Evolutionary conservation across 2,797 vertebrate species (phyloP), one percentile per base, ranked within the genome.

Genomic region (Melanogrammus aeglefinus): DNA sequence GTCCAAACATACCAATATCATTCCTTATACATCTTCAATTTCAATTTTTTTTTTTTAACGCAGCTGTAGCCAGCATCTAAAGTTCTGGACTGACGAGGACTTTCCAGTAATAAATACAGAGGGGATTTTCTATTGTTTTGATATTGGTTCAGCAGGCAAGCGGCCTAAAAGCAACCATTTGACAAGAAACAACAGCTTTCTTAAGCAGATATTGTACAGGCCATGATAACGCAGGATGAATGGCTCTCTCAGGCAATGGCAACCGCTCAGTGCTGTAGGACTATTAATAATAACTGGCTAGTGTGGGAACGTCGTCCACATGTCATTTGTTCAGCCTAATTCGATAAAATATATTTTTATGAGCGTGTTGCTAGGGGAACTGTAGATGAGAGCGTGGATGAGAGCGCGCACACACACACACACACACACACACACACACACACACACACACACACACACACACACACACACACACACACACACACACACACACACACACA

Each of bases 101-200:
- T 81, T 73, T 76, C 47, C 35, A 41, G 79, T 72, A 77, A 79
- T 74, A 72, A 70, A 77, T 39, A 79, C n/a, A 4, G 35, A 73
- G 18, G 57, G 74, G 63, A 78, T 76, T 71, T 77, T 75, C 31
- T 31, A 71, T 72, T 81, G 31, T 78, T 71, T 73, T 77, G 29
- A 72, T 72, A 76, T 77, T 51, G 78, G 77, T 84, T 38, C 71
- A 80, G 41, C 13, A n/a, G 44, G 71, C 31, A 66, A 35, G 77
- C n/a, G 77, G 51, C 73, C 83, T 80, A 18, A 81, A 75, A 76
- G 66, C 72, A 79, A 35, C 74, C 81, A 76, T 76, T 44, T 71
- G 75, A 76, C 75, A 36, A 14, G 63, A 33, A 31, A 76, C 75
- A 47, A 44, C 38, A 77, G 44, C 41, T 51, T 78, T 69, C 74